Percentiles rank a stretch among this genome's conserved stretches.
Conservation (phyloP, 2,888 invertebrate genomes). For the Tetrapedia diversipes region DNA sequence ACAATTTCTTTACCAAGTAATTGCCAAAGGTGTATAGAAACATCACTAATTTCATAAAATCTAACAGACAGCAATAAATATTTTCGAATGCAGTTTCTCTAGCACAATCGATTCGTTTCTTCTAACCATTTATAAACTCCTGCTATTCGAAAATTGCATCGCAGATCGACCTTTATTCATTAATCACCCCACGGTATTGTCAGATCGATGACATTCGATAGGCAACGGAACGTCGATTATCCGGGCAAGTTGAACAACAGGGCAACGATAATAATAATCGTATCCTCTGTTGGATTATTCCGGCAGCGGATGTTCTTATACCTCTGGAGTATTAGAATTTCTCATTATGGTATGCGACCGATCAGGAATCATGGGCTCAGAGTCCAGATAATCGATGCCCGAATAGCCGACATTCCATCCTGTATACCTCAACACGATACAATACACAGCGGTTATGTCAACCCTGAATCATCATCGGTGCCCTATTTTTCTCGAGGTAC, state of each 20-base stretch:
- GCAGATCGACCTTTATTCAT: conserved; percentile 23
- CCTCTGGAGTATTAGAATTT: conserved; percentile 25
- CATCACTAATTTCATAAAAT: too few relatives aligned
- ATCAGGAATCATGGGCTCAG: conserved; percentile 3
- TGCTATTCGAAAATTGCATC: conserved; percentile 19
- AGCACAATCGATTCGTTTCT: conserved; percentile 26
- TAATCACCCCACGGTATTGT: conserved; percentile 19
- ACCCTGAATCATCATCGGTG: not conserved
- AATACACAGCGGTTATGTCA: not conserved
- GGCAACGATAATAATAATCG: conserved; percentile 12
- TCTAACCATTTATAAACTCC: conserved; percentile 8
- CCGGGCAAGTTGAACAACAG: conserved; percentile 7
- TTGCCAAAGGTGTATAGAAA: too few relatives aligned
- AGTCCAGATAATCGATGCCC: conserved; percentile 15
- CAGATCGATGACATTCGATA: not conserved
- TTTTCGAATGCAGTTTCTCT: too few relatives aligned
- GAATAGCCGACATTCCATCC: conserved; percentile 8
- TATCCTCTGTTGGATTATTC: conserved; percentile 2
- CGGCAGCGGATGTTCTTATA: conserved; percentile 19
- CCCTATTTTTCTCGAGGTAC: not conserved
- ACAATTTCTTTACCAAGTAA: too few relatives aligned
- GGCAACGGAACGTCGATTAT: conserved; percentile 21
- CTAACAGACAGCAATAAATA: too few relatives aligned
- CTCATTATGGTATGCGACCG: conserved; percentile 20
- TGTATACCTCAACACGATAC: not conserved